Evolutionary conservation across 2,797 vertebrate genomes (phyloP).

Genomic region (Choloepus didactylus): DNA sequence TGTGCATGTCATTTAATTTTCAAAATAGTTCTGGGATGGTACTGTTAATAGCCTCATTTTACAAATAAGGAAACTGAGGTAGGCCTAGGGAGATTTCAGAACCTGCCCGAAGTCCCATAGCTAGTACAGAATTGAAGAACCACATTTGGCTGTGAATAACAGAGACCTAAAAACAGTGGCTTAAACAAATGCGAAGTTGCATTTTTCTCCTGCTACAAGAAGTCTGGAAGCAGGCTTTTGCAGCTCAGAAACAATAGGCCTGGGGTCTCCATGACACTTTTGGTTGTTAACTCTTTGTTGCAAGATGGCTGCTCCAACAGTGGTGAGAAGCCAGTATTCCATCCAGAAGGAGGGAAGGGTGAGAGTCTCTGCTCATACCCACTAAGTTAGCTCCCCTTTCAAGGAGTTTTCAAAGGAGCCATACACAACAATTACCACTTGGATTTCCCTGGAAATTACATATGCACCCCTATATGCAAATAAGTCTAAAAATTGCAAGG

Average conservation of each 20-base stretch:
- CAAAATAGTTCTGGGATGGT: constrained; percentile 11
- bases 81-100: neutral
- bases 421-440: neutral
- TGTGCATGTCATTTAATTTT: neutral
- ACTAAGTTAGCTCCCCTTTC: neutral
- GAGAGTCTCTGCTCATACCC: no score
- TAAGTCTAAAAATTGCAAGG: neutral
- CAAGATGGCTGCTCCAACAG: neutral
- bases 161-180: neutral
- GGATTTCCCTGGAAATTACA: neutral
- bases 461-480: neutral
- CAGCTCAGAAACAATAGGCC: neutral
- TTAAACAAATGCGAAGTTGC: neutral
- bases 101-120: neutral
- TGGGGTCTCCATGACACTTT: neutral
- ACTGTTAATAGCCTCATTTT: neutral
- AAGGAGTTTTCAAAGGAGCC: neutral
- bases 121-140: neutral
- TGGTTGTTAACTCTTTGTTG: neutral
- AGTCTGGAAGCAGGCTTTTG: neutral
- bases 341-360: neutral
- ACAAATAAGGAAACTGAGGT: neutral
- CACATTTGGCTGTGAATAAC: neutral
- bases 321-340: neutral
- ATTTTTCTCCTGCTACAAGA: neutral